Evolutionary conservation across 2,797 vertebrate species (phyloP).

Genomic region (Cottoperca gobio): DNA sequence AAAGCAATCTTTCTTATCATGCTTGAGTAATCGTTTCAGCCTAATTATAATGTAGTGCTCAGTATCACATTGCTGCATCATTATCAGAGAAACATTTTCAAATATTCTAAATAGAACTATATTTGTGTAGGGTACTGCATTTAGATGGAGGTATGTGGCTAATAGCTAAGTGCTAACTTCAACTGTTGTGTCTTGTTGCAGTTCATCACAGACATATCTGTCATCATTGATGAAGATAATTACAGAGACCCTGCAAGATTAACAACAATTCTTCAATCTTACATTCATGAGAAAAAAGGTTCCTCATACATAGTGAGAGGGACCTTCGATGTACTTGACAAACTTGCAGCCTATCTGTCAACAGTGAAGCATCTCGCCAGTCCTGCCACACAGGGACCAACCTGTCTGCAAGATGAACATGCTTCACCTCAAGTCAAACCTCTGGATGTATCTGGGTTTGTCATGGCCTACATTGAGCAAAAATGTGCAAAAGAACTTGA

Average conservation of each 20-base stretch:
- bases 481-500: conserved; percentile 53
- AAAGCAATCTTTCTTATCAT: not conserved
- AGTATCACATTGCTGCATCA: not conserved
- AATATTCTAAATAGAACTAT: not conserved
- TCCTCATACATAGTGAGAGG: conserved; percentile 44
- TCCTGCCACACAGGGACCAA: not conserved
- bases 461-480: conserved; percentile 72
- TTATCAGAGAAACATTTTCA: not conserved
- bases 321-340: conserved; percentile 52
- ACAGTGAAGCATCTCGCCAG: fast-evolving
- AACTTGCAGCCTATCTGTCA: not conserved
- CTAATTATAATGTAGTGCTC: not conserved
- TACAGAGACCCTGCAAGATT: conserved; percentile 3
- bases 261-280: not conserved
- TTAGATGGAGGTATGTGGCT: not conserved
- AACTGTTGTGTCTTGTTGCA: conserved; percentile 52
- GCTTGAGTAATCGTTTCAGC: not conserved
- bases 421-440: not conserved
- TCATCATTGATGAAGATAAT: conserved; percentile 34
- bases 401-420: not conserved
- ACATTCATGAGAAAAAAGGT: fast-evolving
- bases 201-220: conserved; percentile 57
- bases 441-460: conserved; percentile 38
- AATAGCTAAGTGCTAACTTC: not conserved
- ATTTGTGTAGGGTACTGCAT: not conserved